Conservation (phyloP, 2,888 invertebrate species). For the Thereva nobilitata region DNA sequence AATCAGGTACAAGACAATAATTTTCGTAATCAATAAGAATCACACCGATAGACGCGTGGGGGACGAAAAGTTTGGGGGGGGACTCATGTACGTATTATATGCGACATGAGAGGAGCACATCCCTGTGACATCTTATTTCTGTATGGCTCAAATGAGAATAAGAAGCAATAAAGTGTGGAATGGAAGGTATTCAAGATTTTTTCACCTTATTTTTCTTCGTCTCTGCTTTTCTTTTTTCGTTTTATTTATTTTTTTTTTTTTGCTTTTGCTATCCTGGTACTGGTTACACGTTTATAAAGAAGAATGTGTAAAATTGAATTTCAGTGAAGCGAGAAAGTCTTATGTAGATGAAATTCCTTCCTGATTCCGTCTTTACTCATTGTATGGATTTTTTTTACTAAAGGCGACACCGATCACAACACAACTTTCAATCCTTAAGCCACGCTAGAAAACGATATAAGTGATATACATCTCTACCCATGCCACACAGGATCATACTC, state of each 20-base stretch:
- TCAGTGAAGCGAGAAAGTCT: slow-evolving; percentile 26
- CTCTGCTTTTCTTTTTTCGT: too few relatives aligned
- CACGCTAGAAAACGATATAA: too few relatives aligned
- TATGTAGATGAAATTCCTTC: slow-evolving; percentile 12
- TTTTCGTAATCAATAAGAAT: slow-evolving; percentile 34
- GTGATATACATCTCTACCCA: too few relatives aligned
- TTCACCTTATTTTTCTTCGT: not conserved
- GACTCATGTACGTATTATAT: not conserved
- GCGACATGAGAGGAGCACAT: slow-evolving; percentile 10
- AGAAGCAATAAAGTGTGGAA: slow-evolving; percentile 9
- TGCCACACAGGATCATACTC: too few relatives aligned
- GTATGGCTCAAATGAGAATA: slow-evolving; percentile 22
- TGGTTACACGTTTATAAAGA: too few relatives aligned
- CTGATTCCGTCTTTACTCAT: not conserved
- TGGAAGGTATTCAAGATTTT: slow-evolving; percentile 9
- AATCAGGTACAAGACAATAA: slow-evolving; percentile 36
- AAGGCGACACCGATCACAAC: not conserved
- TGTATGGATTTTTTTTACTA: slow-evolving; percentile 15
- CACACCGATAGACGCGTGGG: not conserved
- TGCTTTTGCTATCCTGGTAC: too few relatives aligned
- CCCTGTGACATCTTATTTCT: slow-evolving; percentile 19
- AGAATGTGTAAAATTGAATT: slow-evolving; percentile 33
- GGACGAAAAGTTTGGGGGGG: not conserved
- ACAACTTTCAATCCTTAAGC: too few relatives aligned
- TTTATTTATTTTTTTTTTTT: too few relatives aligned